Percentiles rank a stretch among this genome's conserved stretches.
These are phyloP conservation scores for Pagetopsis macropterus DNA, from an alignment of 2,797 vertebrate genomes.

Conservation along the genomic window DNA sequence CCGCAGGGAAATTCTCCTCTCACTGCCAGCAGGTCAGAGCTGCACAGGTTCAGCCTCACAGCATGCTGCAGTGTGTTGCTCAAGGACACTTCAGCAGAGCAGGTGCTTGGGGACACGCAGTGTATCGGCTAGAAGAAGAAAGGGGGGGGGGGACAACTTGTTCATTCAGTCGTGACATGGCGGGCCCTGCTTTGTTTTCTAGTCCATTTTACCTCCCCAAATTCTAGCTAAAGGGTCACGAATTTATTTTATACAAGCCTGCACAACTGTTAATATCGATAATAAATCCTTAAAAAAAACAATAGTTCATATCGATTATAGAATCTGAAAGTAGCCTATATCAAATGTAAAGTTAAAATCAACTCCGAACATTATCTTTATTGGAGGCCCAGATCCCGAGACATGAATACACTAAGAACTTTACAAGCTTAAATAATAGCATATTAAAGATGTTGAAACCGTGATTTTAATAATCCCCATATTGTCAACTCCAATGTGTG, in stretches of 20 bases:
- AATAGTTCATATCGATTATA: not conserved
- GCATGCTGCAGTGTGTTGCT: conserved; percentile 40
- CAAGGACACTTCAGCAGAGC: conserved; percentile 55
- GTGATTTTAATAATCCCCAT: not conserved
- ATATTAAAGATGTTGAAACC: not conserved
- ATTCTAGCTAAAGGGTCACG: not conserved
- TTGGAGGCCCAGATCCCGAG: not conserved
- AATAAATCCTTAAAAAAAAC: not conserved
- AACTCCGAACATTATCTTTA: not conserved
- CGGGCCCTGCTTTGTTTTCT: conserved; percentile 57
- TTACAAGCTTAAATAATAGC: not conserved
- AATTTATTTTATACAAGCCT: not conserved
- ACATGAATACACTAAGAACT: not conserved
- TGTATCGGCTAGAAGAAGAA: not conserved
- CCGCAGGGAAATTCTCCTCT: conserved; percentile 35
- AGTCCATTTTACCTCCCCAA: conserved; percentile 15
- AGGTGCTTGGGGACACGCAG: conserved; percentile 29
- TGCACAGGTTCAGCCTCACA: conserved; percentile 18
- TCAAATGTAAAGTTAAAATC: not conserved
- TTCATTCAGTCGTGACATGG: conserved; percentile 73
- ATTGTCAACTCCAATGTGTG: not conserved
- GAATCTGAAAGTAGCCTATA: not conserved
- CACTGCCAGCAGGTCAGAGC: conserved; percentile 28
- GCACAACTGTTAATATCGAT: not conserved
- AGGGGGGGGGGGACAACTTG: conserved; percentile 40